Evolutionary conservation across 2,888 invertebrate genomes (phyloP).

Genomic region (Drosophila atripex): DNA sequence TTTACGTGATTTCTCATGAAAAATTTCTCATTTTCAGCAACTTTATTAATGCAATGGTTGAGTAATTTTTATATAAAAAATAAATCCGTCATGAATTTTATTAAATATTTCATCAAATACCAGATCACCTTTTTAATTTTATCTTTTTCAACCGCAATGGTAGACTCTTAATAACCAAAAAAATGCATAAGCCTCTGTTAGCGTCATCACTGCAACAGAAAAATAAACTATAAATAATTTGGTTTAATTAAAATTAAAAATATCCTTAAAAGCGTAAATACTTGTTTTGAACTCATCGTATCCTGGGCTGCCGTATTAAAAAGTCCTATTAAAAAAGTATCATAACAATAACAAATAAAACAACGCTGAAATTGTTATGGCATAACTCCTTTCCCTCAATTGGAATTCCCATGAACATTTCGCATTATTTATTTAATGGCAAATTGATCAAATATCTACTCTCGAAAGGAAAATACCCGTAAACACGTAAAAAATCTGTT

Average conservation of each 20-base stretch:
- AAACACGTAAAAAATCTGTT: neutral
- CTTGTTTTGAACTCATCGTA: no score
- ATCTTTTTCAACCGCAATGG: no score
- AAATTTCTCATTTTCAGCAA: neutral
- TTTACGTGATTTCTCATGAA: constrained; percentile 45
- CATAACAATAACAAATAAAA: neutral
- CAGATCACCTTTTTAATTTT: neutral
- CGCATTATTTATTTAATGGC: constrained; percentile 28
- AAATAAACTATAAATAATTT: no score
- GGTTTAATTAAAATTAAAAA: no score
- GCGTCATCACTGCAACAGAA: no score
- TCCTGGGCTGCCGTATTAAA: no score
- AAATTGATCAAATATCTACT: constrained; percentile 21
- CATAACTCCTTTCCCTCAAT: constrained; percentile 6
- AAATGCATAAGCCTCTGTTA: neutral
- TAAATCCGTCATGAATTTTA: neutral
- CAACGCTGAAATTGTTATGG: neutral
- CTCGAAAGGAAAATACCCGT: neutral
- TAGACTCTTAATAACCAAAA: neutral
- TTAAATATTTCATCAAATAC: neutral
- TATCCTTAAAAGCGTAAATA: no score
- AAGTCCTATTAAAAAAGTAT: neutral
- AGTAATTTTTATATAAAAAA: neutral
- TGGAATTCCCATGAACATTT: constrained; percentile 3
- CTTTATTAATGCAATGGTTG: neutral